These are phyloP conservation scores for Argyresthia albistria DNA, from an alignment of 2,888 invertebrate species.

Conservation along the genomic window DNA sequence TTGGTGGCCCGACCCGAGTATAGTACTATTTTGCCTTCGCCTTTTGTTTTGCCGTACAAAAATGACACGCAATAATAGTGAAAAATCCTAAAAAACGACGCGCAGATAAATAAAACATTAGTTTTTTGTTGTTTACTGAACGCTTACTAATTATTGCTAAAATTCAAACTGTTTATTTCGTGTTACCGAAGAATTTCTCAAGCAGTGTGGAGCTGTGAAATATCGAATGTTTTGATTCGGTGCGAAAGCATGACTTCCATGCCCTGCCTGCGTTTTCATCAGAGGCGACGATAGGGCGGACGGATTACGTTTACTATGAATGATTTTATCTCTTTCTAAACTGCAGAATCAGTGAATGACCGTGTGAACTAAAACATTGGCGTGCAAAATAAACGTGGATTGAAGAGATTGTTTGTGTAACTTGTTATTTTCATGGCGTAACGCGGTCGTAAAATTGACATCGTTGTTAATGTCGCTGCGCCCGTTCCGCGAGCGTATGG, in stretches of 20 bases:
- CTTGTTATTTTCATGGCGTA: conserved; percentile 47
- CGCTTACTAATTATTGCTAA: conserved; percentile 21
- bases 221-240: conserved; percentile 61
- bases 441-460: conserved; percentile 43
- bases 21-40: conserved; percentile 33
- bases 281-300: conserved; percentile 50
- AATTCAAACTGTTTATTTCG: conserved; percentile 14
- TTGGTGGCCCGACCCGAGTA: not conserved
- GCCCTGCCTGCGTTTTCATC: conserved; percentile 55
- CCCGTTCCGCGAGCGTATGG: too few species aligned
- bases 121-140: conserved; percentile 15
- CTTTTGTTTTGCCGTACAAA: conserved; percentile 51
- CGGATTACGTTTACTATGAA: conserved; percentile 71
- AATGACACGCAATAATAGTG: conserved; percentile 70
- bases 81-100: conserved; percentile 61
- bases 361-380: conserved; percentile 50
- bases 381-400: conserved; percentile 49
- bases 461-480: conserved; percentile 38
- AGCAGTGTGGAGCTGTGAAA: conserved; percentile 30
- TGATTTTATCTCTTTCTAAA: conserved; percentile 73
- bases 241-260: conserved; percentile 67
- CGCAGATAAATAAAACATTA: conserved; percentile 36
- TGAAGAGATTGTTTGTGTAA: conserved; percentile 65
- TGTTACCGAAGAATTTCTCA: conserved; percentile 23
- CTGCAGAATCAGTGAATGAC: conserved; percentile 69